Percentiles rank a stretch among this genome's conserved stretches.
Evolutionary conservation across 2,797 vertebrate genomes (phyloP).

Genomic region (Alauda arvensis): DNA sequence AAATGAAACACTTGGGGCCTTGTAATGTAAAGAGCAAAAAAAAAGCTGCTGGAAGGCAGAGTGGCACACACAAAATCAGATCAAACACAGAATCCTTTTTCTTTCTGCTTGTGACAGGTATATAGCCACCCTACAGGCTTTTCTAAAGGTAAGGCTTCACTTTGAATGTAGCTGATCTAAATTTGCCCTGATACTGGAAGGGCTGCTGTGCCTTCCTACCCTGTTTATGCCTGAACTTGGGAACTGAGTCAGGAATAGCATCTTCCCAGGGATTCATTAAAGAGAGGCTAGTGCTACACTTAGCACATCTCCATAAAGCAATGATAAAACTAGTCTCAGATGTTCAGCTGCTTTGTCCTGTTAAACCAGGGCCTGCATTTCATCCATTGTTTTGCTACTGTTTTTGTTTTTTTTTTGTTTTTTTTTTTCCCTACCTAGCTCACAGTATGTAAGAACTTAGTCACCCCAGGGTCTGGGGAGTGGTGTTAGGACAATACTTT

Average conservation of each 20-base stretch:
- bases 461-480: not conserved
- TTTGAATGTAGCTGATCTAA: not conserved
- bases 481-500: not conserved
- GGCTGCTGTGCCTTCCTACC: not conserved
- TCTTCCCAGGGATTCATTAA: not conserved
- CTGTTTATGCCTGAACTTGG: not conserved
- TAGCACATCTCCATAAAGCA: not conserved
- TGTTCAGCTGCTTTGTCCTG: not conserved
- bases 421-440: not conserved
- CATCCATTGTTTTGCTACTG: not conserved
- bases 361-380: not conserved
- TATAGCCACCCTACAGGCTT: not conserved
- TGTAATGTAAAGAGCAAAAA: not conserved
- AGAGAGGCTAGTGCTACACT: not conserved
- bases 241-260: not conserved
- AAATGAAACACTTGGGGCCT: not conserved
- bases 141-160: not conserved
- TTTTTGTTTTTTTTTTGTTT: too few species aligned
- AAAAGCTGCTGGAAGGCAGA: not conserved
- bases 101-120: not conserved
- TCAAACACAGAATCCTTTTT: not conserved
- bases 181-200: not conserved
- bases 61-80: not conserved
- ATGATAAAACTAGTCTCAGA: not conserved
- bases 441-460: not conserved